phyloP scores from a whole-genome alignment of 2,113 vertebrate species.

The Pycnonotus jocosus region DNA sequence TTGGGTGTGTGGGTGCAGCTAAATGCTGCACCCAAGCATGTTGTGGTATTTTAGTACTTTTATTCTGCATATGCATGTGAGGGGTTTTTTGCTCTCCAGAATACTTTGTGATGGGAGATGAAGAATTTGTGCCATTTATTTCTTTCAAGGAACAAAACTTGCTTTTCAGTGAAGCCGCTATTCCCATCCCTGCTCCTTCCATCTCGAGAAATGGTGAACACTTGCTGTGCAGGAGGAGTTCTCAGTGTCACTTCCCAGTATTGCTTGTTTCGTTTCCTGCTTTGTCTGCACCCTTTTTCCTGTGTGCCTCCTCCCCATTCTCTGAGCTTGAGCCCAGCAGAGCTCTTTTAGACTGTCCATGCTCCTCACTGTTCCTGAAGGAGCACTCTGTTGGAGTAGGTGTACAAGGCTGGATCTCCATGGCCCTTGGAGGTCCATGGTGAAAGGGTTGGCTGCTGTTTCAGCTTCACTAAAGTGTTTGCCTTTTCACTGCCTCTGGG shows the following conservation, averaged over 20 bases:
- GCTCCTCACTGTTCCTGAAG: neutral
- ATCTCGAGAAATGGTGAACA: neutral
- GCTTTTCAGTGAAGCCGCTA: neutral
- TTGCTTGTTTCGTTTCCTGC: neutral
- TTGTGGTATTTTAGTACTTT: neutral
- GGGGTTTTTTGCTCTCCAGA: neutral
- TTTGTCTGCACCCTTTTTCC: neutral
- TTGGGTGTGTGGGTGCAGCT: neutral
- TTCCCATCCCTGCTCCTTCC: fast-evolving
- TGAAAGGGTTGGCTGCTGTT: neutral
- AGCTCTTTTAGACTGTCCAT: fast-evolving
- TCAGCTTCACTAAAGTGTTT: fast-evolving
- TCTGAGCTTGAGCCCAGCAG: neutral
- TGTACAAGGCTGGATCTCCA: neutral
- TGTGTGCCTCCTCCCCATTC: fast-evolving
- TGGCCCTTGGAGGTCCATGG: fast-evolving
- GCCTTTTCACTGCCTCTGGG: neutral
- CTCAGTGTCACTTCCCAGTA: neutral
- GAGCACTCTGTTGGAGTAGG: fast-evolving
- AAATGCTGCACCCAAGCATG: neutral
- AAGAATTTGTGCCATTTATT: neutral
- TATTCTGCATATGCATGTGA: neutral
- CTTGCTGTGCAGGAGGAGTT: neutral
- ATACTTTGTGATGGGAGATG: neutral
- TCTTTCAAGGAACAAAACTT: neutral